Base-by-base conservation (phyloP, 1,140 invertebrate genomes). In the Wiebesia pumilae region DNA sequence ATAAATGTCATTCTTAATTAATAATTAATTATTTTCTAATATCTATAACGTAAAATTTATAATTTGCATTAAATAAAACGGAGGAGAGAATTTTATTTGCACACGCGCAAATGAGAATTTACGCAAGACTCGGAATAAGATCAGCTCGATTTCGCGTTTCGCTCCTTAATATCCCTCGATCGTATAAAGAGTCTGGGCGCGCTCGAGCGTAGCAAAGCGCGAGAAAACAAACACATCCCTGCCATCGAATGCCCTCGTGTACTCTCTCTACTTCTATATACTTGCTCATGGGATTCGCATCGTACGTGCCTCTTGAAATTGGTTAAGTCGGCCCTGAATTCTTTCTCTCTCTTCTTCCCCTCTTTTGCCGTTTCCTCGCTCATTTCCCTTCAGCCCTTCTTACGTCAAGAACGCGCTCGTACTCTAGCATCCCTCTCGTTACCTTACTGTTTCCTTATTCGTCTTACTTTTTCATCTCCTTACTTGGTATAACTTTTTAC, bases 271-370 rank as follows among this genome's bases (percentile, higher is more conserved):
- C n/a, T 35, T 40, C 62, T 58, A 58, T 73, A 81, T 51, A 62
- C 88, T 88, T 81, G 85, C 87, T 88, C 82, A 58, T 79, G 81
- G 88, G 87, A 88, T 88, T 89, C 73, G 87, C 89, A 88, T 82
- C 65, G 88, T 90, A 90, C 86, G 88, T 90, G 89, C 88, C 88
- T 90, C 88, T 88, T 85, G 87, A 90, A 91, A 91, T 91, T 90
- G 89, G 89, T 89, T 90, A 92, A 91, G 91, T 92, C 91, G 90
- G 88, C 88, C 90, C 89, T 90, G 86, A 87, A 84, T 87, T 51
- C 75, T 58, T n/a, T 83, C 54, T 69, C 83, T 89, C 89, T 73
- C 89, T 89, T 88, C 88, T 87, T 82, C 33, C 73, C 21, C 43
- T 16, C 47, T 58, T 62, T 58, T 51, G 24, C n/a, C 7, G 62